Conservation (phyloP, 1,140 invertebrate genomes). For the Pogonomyrmex californicus region DNA sequence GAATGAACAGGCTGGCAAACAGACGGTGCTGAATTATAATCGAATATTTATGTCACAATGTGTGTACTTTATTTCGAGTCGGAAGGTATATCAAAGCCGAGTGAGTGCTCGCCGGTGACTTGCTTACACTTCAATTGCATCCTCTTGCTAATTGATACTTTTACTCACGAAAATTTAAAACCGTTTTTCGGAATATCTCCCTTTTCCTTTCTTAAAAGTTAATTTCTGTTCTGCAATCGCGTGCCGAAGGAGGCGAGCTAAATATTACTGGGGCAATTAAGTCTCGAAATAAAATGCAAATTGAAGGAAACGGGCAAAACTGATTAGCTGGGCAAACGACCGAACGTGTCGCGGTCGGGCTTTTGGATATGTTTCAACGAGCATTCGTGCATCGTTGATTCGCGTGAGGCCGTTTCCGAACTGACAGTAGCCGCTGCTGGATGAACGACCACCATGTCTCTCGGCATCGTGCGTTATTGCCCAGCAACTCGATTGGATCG, state of each 20-base stretch:
- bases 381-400: constrained; percentile 68
- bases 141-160: not conserved
- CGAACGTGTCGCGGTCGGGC: constrained; percentile 37
- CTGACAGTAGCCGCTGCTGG: constrained; percentile 51
- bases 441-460: constrained; percentile 58
- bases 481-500: constrained; percentile 73
- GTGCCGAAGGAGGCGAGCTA: not conserved
- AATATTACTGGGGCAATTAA: not conserved
- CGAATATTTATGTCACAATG: constrained; percentile 41
- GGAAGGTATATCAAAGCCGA: constrained; percentile 21
- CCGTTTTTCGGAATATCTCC: not conserved
- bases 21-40: constrained; percentile 62
- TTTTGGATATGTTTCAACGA: constrained; percentile 65
- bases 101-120: not conserved
- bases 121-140: not conserved
- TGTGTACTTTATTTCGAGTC: constrained; percentile 41
- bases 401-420: constrained; percentile 54
- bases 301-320: constrained; percentile 3
- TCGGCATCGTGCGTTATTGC: constrained; percentile 72
- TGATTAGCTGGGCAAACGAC: constrained; percentile 18
- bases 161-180: not conserved
- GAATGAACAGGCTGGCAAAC: constrained; percentile 53
- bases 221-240: not conserved
- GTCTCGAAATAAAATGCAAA: not conserved
- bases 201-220: not conserved